Conservation (phyloP, 2,797 vertebrate genomes). For the Myotis myotis region DNA sequence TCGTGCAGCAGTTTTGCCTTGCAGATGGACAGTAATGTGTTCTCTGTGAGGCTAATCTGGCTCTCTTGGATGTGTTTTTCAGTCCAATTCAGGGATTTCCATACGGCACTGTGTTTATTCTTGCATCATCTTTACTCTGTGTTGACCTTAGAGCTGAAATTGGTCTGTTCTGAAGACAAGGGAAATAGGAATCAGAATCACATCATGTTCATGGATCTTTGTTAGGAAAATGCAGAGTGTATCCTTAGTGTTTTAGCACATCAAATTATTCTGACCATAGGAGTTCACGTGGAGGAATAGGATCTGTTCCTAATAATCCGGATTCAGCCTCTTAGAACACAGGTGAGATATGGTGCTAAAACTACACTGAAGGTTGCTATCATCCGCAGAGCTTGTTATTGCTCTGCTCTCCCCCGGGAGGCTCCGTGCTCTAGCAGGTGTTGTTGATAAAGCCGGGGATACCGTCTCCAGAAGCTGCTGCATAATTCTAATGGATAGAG, state of each 20-base stretch:
- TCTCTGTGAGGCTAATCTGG: conserved; percentile 43
- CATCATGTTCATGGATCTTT: neutral
- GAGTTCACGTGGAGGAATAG: neutral
- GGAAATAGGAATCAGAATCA: conserved; percentile 47
- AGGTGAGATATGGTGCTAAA: neutral
- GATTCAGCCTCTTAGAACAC: neutral
- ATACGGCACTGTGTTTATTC: conserved; percentile 53
- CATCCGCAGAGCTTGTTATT: neutral
- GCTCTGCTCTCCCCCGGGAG: neutral
- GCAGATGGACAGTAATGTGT: conserved; percentile 40
- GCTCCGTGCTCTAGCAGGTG: neutral
- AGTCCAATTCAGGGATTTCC: conserved; percentile 27
- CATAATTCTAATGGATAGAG: conserved; percentile 1
- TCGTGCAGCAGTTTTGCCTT: conserved; percentile 10
- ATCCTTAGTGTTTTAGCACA: neutral
- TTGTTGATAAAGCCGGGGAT: neutral
- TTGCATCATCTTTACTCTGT: conserved; percentile 38
- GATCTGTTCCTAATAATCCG: neutral
- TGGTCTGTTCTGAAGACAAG: conserved; percentile 54
- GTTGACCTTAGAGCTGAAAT: conserved; percentile 50
- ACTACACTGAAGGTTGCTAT: neutral
- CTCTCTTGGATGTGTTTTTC: conserved; percentile 43
- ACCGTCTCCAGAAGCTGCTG: neutral
- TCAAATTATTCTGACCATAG: neutral
- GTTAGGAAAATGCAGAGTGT: neutral